Evolutionary conservation across 1,140 invertebrate genomes (phyloP).

Genomic region (Apis florea): DNA sequence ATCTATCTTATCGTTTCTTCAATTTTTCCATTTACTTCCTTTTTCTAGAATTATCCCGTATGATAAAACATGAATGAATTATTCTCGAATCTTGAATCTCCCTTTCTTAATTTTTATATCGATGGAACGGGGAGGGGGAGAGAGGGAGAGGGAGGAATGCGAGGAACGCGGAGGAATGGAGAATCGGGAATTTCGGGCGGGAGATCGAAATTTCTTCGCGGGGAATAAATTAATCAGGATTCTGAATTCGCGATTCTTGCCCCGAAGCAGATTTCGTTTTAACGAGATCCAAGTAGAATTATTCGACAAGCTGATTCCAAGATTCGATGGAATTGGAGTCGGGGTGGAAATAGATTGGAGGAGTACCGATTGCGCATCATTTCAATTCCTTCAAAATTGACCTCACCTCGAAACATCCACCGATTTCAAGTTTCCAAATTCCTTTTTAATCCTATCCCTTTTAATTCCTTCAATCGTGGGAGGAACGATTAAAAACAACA

Average conservation of each 20-base stretch:
- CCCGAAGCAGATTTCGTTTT: neutral
- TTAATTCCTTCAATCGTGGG: too few relatives aligned
- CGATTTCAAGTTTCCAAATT: too few relatives aligned
- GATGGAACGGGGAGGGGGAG: too few relatives aligned
- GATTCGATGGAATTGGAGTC: neutral
- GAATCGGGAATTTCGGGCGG: neutral
- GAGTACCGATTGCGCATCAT: rapidly evolving
- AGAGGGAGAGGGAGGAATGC: neutral
- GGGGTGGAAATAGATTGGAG: neutral
- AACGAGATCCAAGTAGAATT: neutral
- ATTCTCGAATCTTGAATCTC: neutral
- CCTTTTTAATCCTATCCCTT: too few relatives aligned
- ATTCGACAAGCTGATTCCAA: neutral
- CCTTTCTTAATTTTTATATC: neutral
- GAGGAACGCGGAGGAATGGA: neutral
- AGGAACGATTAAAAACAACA: too few relatives aligned
- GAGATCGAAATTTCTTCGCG: constrained; percentile 8
- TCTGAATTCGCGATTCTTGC: constrained; percentile 5
- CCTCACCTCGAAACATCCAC: too few relatives aligned
- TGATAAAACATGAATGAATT: too few relatives aligned
- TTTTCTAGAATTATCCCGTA: neutral
- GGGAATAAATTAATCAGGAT: constrained; percentile 12
- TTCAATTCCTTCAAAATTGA: too few relatives aligned
- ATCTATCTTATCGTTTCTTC: too few relatives aligned
- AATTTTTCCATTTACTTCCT: too few relatives aligned